A percentile compares a stretch with the other conserved stretches of the same genome.
These are phyloP conservation scores for Thereva unica DNA, from an alignment of 2,888 invertebrate genomes.

Conservation along the genomic window DNA sequence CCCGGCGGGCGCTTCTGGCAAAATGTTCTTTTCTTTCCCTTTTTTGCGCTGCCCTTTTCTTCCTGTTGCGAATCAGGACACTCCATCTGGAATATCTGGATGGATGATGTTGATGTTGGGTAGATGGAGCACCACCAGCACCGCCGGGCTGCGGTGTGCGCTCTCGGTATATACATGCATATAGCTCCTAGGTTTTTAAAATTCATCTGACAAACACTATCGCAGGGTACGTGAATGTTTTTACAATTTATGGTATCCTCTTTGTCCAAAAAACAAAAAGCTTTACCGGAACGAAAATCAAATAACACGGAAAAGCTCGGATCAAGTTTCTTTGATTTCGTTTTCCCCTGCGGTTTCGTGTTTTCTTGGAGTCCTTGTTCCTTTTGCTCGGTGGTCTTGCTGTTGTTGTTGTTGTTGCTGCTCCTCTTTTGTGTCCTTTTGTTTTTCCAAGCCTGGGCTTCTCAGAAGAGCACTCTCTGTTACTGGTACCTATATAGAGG, in stretches of 20 bases:
- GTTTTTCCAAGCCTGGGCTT: slow-evolving; percentile 4
- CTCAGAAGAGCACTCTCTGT: background rate
- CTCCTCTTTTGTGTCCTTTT: background rate
- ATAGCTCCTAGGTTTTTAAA: slow-evolving; percentile 45
- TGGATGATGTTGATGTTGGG: background rate
- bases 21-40: slow-evolving; percentile 27
- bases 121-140: slow-evolving; percentile 9
- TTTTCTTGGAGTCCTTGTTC: slow-evolving; percentile 29
- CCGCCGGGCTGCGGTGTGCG: slow-evolving; percentile 36
- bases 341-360: slow-evolving; percentile 45
- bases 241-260: slow-evolving; percentile 43
- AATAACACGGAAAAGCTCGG: slow-evolving; percentile 46
- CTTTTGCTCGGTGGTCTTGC: slow-evolving; percentile 30
- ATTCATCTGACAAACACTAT: slow-evolving; percentile 47
- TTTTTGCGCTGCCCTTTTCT: background rate
- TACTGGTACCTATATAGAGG: background rate
- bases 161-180: no score
- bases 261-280: slow-evolving; percentile 31
- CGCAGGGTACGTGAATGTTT: slow-evolving; percentile 46
- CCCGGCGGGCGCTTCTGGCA: slow-evolving; percentile 48
- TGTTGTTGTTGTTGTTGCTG: no score
- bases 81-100: slow-evolving; percentile 6
- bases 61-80: slow-evolving; percentile 11
- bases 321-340: slow-evolving; percentile 47
- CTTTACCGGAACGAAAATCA: slow-evolving; percentile 45